These are phyloP conservation scores for Aspidoscelis tigris DNA, from an alignment of 2,113 vertebrate genomes.

Conservation along the genomic window DNA sequence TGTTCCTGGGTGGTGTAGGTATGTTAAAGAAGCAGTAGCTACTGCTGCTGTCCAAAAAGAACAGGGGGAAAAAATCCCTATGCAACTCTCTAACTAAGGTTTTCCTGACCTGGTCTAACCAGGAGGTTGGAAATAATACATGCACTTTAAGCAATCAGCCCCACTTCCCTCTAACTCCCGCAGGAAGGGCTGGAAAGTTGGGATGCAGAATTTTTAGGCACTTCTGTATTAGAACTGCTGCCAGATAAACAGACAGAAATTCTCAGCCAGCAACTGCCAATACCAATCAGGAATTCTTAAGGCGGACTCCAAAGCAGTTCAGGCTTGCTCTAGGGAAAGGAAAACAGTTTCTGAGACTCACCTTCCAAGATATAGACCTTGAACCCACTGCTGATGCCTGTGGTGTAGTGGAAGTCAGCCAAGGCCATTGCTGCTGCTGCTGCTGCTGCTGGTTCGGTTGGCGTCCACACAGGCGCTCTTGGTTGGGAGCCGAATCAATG, in stretches of 20 bases:
- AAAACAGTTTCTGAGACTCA: background rate
- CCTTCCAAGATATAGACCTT: slow-evolving; percentile 61
- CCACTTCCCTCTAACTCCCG: background rate
- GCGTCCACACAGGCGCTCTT: background rate
- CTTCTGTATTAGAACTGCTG: no score
- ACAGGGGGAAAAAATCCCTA: no score
- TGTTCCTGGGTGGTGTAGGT: background rate
- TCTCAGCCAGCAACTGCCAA: background rate
- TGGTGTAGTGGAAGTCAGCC: slow-evolving; percentile 55
- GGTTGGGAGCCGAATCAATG: background rate
- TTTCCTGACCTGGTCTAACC: background rate
- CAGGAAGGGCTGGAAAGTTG: background rate
- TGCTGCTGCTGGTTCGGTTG: background rate
- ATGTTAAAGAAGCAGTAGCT: background rate
- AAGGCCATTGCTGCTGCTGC: slow-evolving; percentile 43
- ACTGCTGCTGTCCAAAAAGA: background rate
- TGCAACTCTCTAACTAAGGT: no score
- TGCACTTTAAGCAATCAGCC: no score
- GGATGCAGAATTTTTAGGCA: background rate
- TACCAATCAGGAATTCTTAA: background rate
- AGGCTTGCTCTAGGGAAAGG: background rate
- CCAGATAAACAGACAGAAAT: no score
- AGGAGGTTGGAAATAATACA: background rate
- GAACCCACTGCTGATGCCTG: slow-evolving; percentile 59
- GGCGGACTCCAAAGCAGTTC: background rate